phyloP scores from a whole-genome alignment of 2,113 vertebrate genomes.

The Prochilodus magdalenae region DNA sequence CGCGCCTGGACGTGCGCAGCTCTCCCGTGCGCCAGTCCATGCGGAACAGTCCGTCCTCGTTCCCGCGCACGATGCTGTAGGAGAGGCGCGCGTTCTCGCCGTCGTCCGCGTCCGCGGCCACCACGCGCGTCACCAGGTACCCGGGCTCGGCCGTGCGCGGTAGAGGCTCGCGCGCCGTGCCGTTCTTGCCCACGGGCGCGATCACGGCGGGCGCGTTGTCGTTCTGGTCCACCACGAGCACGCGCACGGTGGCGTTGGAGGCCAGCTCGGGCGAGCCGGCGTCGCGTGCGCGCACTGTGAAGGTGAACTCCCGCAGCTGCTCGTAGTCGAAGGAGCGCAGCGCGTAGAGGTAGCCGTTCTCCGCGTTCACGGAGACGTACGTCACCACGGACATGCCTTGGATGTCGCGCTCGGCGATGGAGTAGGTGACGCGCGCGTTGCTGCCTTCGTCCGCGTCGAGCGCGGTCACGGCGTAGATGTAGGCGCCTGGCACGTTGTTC shows the following conservation, averaged over 20 bases:
- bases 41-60: constrained; percentile 92
- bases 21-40: constrained; percentile 98
- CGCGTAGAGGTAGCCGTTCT: constrained; percentile 95
- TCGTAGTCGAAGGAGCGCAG: constrained; percentile 97
- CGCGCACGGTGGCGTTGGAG: constrained; percentile 89
- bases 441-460: constrained; percentile 89
- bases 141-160: constrained; percentile 92
- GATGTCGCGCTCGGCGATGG: constrained; percentile 93
- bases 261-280: constrained; percentile 83
- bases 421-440: constrained; percentile 90
- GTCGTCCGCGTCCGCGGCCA: constrained; percentile 94
- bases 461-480: constrained; percentile 95
- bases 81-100: constrained; percentile 93
- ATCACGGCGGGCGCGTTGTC: constrained; percentile 92
- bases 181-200: constrained; percentile 89
- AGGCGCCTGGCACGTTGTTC: constrained; percentile 96
- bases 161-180: constrained; percentile 88
- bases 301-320: constrained; percentile 94
- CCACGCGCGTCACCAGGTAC: constrained; percentile 90
- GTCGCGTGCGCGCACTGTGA: constrained; percentile 90
- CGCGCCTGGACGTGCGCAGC: constrained; percentile 86
- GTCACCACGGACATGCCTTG: constrained; percentile 97
- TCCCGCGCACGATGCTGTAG: constrained; percentile 92
- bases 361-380: constrained; percentile 97
- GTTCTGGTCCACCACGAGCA: constrained; percentile 93